A percentile compares a stretch with the other conserved stretches of the same genome.
Conservation (phyloP, 1,140 invertebrate genomes). For the Apis dorsata region DNA sequence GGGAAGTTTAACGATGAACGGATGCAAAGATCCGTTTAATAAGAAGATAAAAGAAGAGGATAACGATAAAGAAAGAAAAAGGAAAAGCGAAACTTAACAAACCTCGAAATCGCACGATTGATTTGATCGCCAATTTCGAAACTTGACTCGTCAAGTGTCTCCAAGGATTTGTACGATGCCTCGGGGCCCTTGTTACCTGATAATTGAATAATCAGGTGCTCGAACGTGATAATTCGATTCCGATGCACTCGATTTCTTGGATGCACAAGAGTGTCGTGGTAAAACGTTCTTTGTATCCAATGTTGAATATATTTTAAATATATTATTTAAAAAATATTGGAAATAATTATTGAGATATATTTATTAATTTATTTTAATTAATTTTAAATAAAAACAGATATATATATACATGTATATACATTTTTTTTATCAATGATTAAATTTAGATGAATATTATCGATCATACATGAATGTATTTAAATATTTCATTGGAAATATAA, state of each 20-base stretch:
- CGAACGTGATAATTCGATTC: slow-evolving; percentile 55
- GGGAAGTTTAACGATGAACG: not conserved
- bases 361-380: too few relatives aligned
- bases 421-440: too few relatives aligned
- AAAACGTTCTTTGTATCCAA: slow-evolving; percentile 1
- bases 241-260: slow-evolving; percentile 30
- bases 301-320: too few relatives aligned
- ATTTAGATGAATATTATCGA: too few relatives aligned
- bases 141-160: slow-evolving; percentile 13
- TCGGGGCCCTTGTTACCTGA: slow-evolving; percentile 38
- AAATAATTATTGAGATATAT: too few relatives aligned
- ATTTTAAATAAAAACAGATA: too few relatives aligned
- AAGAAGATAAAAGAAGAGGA: not conserved
- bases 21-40: not conserved
- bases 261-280: slow-evolving; percentile 12
- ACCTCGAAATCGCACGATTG: slow-evolving; percentile 24
- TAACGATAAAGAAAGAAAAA: not conserved
- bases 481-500: too few relatives aligned
- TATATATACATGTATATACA: too few relatives aligned
- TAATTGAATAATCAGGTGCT: slow-evolving; percentile 56
- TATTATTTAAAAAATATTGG: too few relatives aligned
- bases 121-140: slow-evolving; percentile 23
- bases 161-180: slow-evolving; percentile 30
- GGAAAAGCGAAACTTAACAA: not conserved
- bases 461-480: too few relatives aligned